A percentile compares a stretch with the other conserved stretches of the same genome.
phyloP scores from a whole-genome alignment of 2,113 vertebrate genomes.

The Damaliscus lunatus region DNA sequence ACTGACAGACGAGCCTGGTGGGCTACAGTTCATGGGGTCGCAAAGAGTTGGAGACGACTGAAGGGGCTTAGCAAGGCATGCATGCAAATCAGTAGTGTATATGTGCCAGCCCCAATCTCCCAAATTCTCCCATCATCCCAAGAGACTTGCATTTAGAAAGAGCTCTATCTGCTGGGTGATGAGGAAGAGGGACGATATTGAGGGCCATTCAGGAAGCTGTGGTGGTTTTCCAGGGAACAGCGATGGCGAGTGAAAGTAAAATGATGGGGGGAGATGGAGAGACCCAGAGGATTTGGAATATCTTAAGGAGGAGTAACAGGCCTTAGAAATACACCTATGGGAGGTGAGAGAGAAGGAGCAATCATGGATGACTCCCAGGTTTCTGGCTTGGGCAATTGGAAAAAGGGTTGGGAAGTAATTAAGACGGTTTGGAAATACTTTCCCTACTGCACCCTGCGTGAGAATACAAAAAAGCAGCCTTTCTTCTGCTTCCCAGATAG shows the following conservation, averaged over 20 bases:
- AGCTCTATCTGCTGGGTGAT: neutral
- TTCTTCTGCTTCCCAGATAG: neutral
- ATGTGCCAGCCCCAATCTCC: neutral
- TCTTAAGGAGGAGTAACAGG: neutral
- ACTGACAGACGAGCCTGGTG: neutral
- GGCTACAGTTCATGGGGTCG: neutral
- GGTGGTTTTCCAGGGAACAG: neutral
- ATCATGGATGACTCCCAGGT: neutral
- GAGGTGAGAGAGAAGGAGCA: neutral
- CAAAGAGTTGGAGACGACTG: neutral
- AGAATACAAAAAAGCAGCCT: neutral
- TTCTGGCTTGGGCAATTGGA: conserved; percentile 24
- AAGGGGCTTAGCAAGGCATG: neutral
- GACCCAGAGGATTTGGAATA: neutral
- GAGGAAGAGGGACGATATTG: neutral
- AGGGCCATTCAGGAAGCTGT: neutral
- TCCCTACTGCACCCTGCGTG: neutral
- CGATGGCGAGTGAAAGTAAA: neutral
- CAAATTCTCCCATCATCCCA: neutral
- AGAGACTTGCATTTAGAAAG: neutral
- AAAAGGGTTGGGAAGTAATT: conserved; percentile 13
- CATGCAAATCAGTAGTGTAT: neutral
- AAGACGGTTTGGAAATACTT: neutral
- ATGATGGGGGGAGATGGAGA: neutral
- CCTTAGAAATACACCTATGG: neutral